These are phyloP conservation scores for Macrobrachium nipponense DNA, from an alignment of 1,140 invertebrate species.

Conservation along the genomic window DNA sequence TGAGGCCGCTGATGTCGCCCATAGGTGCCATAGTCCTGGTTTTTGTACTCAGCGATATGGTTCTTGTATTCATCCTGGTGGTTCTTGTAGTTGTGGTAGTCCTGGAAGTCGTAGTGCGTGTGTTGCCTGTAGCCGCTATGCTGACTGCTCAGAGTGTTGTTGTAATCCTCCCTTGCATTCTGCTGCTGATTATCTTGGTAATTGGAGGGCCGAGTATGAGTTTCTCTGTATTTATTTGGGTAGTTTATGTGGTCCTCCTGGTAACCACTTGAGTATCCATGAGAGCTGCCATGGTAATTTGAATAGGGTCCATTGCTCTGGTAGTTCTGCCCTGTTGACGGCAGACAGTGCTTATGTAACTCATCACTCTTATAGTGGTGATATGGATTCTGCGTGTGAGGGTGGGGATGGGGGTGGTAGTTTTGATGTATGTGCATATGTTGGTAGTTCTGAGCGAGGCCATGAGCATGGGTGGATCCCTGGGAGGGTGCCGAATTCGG, in stretches of 20 bases:
- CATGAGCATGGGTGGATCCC: slow-evolving; percentile 40
- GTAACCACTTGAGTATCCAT: slow-evolving; percentile 22
- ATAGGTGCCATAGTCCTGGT: slow-evolving; percentile 47
- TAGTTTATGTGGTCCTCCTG: slow-evolving; percentile 37
- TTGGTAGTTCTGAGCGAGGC: slow-evolving; percentile 28
- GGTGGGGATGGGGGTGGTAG: slow-evolving; percentile 51
- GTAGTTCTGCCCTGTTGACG: slow-evolving; percentile 27
- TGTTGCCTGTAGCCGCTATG: slow-evolving; percentile 27
- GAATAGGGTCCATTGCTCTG: slow-evolving; percentile 46
- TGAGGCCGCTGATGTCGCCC: slow-evolving; percentile 31
- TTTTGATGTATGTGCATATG: slow-evolving; percentile 40
- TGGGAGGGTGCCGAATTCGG: slow-evolving; percentile 32
- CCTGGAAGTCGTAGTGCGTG: slow-evolving; percentile 52
- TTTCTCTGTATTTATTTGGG: slow-evolving; percentile 39
- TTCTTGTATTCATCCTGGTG: slow-evolving; percentile 52
- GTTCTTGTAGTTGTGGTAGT: slow-evolving; percentile 58
- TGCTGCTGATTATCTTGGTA: slow-evolving; percentile 39
- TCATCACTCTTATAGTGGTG: slow-evolving; percentile 57
- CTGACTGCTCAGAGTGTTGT: slow-evolving; percentile 34
- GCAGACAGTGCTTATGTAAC: slow-evolving; percentile 33
- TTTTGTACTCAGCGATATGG: slow-evolving; percentile 30
- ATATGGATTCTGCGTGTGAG: slow-evolving; percentile 49
- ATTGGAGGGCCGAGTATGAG: slow-evolving; percentile 15
- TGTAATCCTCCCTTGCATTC: slow-evolving; percentile 20
- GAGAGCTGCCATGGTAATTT: slow-evolving; percentile 21